phyloP scores from a whole-genome alignment of 2,113 vertebrate species.

The Acrocephalus arundinaceus region DNA sequence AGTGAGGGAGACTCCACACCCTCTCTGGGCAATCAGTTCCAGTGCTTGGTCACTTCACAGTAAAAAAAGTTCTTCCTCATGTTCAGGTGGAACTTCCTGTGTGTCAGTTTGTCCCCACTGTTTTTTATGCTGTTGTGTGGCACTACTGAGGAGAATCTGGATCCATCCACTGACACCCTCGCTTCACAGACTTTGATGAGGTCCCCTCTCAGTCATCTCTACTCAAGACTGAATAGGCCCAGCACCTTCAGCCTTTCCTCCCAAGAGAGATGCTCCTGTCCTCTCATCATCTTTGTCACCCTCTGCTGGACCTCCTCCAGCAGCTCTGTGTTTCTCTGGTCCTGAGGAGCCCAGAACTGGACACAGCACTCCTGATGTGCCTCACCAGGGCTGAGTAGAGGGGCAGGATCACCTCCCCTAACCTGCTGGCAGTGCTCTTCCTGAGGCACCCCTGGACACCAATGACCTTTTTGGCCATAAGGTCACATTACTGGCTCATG shows the following conservation, averaged over 20 bases:
- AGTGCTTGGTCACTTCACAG: not conserved
- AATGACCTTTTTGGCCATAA: too few species aligned
- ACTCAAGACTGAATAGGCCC: not conserved
- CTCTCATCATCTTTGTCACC: not conserved
- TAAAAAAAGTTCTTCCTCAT: not conserved
- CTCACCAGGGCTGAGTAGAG: not conserved
- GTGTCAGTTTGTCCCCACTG: not conserved
- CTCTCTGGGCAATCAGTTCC: not conserved
- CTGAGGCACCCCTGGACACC: not conserved
- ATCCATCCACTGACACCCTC: not conserved
- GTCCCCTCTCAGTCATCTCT: not conserved
- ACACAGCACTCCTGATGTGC: not conserved
- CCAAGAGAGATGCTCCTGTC: not conserved
- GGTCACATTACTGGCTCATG: too few species aligned
- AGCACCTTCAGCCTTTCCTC: not conserved
- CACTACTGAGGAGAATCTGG: fast-evolving
- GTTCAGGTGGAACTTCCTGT: not conserved
- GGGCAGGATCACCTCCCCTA: not conserved
- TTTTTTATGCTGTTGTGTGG: not conserved
- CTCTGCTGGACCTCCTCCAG: not conserved
- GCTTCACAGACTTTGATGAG: not conserved
- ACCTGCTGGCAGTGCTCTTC: not conserved
- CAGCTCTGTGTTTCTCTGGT: not conserved
- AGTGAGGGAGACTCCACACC: not conserved
- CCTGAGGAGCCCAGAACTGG: not conserved